These are phyloP conservation scores for Dryococelus australis DNA, from an alignment of 2,888 invertebrate genomes.

Conservation along the genomic window DNA sequence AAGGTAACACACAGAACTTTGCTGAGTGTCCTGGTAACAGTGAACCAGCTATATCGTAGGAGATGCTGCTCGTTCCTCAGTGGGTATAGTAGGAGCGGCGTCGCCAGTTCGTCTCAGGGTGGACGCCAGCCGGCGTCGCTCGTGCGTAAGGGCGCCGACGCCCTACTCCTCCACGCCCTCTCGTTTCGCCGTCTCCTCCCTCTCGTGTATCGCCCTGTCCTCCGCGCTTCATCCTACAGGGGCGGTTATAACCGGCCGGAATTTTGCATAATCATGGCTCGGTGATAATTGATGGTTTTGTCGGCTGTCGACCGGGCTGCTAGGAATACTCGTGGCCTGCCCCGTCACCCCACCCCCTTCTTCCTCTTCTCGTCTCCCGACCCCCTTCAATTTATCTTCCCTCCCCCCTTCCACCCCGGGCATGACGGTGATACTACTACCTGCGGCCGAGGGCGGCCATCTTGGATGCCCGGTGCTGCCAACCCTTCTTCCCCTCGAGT, in stretches of 20 bases:
- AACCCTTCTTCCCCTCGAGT: background rate
- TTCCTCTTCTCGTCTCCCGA: background rate
- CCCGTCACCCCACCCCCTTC: constrained; percentile 21
- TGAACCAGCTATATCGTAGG: no score
- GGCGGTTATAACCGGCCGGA: constrained; percentile 12
- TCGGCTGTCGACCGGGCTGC: constrained; percentile 27
- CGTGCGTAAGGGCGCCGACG: background rate
- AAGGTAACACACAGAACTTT: no score
- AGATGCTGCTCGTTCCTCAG: no score
- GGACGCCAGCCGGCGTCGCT: background rate
- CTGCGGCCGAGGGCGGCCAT: background rate
- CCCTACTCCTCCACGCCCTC: background rate
- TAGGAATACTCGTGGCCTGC: constrained; percentile 12
- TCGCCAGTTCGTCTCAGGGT: background rate
- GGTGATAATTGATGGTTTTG: constrained; percentile 27
- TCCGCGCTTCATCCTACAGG: background rate
- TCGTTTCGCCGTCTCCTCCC: background rate
- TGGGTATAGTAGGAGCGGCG: no score
- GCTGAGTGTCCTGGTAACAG: no score
- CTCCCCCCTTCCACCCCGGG: background rate
- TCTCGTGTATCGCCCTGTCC: background rate
- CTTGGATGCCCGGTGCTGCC: background rate
- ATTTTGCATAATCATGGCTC: constrained; percentile 30
- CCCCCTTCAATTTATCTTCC: constrained; percentile 9
- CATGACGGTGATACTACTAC: background rate